Evolutionary conservation across 2,888 invertebrate species (phyloP).

Genomic region (Hypolimnas misippus): DNA sequence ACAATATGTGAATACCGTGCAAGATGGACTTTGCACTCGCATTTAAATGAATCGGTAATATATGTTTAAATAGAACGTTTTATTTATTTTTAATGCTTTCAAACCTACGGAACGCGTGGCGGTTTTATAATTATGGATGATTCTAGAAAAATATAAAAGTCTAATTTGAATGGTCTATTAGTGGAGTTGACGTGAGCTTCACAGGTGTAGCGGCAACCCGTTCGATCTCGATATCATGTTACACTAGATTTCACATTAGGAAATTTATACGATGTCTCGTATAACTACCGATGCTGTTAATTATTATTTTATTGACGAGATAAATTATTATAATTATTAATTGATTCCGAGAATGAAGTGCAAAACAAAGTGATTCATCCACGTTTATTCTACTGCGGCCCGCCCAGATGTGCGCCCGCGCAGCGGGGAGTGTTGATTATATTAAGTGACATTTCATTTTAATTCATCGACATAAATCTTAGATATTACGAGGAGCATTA

Average conservation of each 20-base stretch:
- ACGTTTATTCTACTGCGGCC: conserved; percentile 58
- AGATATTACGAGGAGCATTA: conserved; percentile 67
- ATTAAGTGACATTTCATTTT: conserved; percentile 81
- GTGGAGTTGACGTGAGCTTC: conserved; percentile 65
- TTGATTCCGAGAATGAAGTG: conserved; percentile 75
- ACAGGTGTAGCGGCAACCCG: conserved; percentile 75
- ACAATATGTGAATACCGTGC: neutral
- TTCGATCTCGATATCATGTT: conserved; percentile 71
- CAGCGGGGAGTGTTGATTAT: conserved; percentile 74
- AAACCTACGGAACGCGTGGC: conserved; percentile 41
- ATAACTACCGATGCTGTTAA: conserved; percentile 77
- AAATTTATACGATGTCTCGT: conserved; percentile 81
- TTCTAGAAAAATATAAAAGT: conserved; percentile 60
- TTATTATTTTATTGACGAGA: conserved; percentile 79
- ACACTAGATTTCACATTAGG: conserved; percentile 82
- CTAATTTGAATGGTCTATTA: conserved; percentile 69
- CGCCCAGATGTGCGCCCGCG: conserved; percentile 62
- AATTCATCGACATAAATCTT: conserved; percentile 74
- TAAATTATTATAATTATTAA: conserved; percentile 79
- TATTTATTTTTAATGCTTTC: neutral
- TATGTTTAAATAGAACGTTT: neutral
- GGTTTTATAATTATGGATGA: conserved; percentile 49
- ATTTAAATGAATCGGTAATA: neutral
- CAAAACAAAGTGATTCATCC: conserved; percentile 82
- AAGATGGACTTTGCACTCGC: neutral